Evolutionary conservation across 2,888 invertebrate genomes (phyloP), one percentile per base, ranked within the genome.

Genomic region (Clistopyga incitator): DNA sequence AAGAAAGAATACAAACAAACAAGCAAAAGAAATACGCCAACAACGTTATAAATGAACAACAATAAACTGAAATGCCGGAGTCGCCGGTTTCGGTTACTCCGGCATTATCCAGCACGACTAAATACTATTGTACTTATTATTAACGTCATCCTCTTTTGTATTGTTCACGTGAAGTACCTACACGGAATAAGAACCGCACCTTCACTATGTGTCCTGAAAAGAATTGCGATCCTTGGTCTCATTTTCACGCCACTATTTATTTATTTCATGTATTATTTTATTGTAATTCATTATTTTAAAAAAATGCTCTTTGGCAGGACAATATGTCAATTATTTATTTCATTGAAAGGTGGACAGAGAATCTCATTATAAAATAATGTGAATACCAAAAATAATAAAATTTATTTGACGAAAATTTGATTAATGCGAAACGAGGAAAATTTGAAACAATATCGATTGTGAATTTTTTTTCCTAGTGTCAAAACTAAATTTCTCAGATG

Each of bases 11-110:
- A n/a, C n/a, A n/a, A n/a, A n/a, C n/a, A n/a, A n/a, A n/a, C n/a
- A n/a, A n/a, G n/a, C n/a, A 81, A 86, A 71, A 81, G 80, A 84
- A 80, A 86, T 74, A 86, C 84, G 84, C 86, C 85, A 86, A 83
- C 56, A 87, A 85, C 86, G 86, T 89, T 85, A 85, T 88, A 64
- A 87, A 88, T 78, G 81, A 88, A 77, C 80, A 86, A 82, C 85
- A 90, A 91, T 91, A 91, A 91, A 90, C 85, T 85, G 85, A 86
- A 83, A 88, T 86, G 89, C 85, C 84, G 80, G 84, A 87, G 89
- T 86, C 20, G 86, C 77, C 86, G 84, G 77, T 74, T 70, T 75
- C 84, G 82, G 64, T 76, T 13, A 54, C 54, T 67, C n/a, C 42
- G 47, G 76, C 82, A 86, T 87, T 87, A 87, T 89, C 86, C 85